Evolutionary conservation across 2,888 invertebrate species (phyloP).

Genomic region (Hyposoter dolosus): DNA sequence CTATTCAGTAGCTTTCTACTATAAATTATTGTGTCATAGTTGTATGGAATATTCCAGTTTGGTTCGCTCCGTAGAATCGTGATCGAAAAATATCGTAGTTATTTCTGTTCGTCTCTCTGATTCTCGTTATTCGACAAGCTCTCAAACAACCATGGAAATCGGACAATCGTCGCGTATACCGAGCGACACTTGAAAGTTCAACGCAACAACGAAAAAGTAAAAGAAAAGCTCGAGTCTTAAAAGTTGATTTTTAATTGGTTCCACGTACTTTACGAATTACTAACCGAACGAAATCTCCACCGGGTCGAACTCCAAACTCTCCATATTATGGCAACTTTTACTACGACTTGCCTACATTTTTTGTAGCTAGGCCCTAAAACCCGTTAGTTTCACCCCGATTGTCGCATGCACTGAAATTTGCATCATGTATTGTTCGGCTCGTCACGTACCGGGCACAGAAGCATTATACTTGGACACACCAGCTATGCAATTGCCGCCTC

Average conservation of each 20-base stretch:
- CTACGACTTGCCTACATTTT: background rate
- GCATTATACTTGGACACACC: constrained; percentile 54
- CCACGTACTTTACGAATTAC: no score
- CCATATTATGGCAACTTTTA: background rate
- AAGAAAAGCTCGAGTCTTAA: background rate
- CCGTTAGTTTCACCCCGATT: constrained; percentile 21
- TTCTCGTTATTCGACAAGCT: background rate
- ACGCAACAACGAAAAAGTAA: background rate
- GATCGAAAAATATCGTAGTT: background rate
- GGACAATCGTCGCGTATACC: no score
- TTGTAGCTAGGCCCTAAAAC: background rate
- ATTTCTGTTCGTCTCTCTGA: background rate
- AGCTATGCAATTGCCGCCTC: constrained; percentile 61
- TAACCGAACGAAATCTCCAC: background rate
- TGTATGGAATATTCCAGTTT: background rate
- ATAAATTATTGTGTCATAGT: background rate
- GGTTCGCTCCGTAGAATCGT: background rate
- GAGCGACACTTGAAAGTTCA: background rate
- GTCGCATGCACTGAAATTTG: constrained; percentile 4
- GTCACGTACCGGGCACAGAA: constrained; percentile 40
- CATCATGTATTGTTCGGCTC: constrained; percentile 23
- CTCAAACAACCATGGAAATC: background rate
- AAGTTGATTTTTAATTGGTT: no score
- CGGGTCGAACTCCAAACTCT: background rate
- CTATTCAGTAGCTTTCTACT: constrained; percentile 10